Percentiles rank a stretch among this genome's conserved stretches.
phyloP scores from a whole-genome alignment of 2,797 vertebrate genomes.

The Martes flavigula region DNA sequence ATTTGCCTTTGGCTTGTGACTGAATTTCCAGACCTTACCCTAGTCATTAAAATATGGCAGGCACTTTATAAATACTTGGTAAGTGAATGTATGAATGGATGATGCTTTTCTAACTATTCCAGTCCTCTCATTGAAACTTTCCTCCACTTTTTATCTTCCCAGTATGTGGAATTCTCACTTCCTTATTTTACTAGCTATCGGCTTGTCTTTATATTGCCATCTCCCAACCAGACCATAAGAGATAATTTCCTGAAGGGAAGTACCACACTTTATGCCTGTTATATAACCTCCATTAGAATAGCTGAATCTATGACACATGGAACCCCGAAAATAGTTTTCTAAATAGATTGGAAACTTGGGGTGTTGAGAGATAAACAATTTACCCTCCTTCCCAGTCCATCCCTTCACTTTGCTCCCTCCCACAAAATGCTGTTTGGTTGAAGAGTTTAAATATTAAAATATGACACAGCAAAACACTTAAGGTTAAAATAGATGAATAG shows the following conservation, averaged over 20 bases:
- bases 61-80: background rate
- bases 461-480: background rate
- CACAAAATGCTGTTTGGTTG: background rate
- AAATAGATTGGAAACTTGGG: background rate
- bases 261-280: background rate
- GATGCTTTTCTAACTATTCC: background rate
- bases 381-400: background rate
- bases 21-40: background rate
- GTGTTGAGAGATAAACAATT: background rate
- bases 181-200: background rate
- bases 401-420: background rate
- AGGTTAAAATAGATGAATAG: background rate
- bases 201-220: background rate
- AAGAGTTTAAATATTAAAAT: slow-evolving; percentile 15
- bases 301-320: background rate
- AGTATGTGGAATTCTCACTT: background rate
- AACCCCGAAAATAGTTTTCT: background rate
- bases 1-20: background rate
- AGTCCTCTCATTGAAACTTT: background rate
- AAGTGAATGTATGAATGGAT: background rate
- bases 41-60: background rate
- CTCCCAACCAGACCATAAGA: background rate
- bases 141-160: background rate
- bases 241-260: slow-evolving; percentile 11
- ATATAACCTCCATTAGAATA: background rate